Conservation (phyloP, 2,797 vertebrate species). For the Characodon lateralis region DNA sequence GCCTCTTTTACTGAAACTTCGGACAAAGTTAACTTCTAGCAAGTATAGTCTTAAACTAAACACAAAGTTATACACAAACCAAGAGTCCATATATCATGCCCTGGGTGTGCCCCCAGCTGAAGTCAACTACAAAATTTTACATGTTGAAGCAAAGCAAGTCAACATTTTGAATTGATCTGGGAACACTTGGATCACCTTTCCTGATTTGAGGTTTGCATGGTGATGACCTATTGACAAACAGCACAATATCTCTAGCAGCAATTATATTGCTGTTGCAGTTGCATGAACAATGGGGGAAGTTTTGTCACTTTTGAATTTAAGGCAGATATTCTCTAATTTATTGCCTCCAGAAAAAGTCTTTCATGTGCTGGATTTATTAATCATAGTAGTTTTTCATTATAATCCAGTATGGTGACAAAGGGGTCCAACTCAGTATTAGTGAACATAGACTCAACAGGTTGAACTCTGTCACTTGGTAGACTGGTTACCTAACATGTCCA, state of each 20-base stretch:
- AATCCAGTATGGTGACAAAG: no score
- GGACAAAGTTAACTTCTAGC: neutral
- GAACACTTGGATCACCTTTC: neutral
- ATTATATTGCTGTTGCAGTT: neutral
- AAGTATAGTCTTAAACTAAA: neutral
- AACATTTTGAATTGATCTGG: neutral
- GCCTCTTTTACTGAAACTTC: neutral
- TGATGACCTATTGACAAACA: neutral
- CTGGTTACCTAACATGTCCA: no score
- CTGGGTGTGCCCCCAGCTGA: neutral
- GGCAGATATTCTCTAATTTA: no score
- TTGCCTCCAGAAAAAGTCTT: no score
- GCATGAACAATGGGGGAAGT: neutral
- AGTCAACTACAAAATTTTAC: neutral
- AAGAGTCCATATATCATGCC: neutral
- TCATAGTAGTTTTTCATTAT: no score
- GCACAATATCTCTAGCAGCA: no score
- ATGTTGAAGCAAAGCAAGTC: neutral
- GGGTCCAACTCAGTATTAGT: no score
- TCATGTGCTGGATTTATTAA: no score
- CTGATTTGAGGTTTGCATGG: neutral
- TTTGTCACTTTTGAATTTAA: no score
- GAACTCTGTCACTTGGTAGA: no score
- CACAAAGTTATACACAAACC: neutral
- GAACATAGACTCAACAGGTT: no score